Conservation (phyloP, 2,113 vertebrate species). For the Glareola pratincola region DNA sequence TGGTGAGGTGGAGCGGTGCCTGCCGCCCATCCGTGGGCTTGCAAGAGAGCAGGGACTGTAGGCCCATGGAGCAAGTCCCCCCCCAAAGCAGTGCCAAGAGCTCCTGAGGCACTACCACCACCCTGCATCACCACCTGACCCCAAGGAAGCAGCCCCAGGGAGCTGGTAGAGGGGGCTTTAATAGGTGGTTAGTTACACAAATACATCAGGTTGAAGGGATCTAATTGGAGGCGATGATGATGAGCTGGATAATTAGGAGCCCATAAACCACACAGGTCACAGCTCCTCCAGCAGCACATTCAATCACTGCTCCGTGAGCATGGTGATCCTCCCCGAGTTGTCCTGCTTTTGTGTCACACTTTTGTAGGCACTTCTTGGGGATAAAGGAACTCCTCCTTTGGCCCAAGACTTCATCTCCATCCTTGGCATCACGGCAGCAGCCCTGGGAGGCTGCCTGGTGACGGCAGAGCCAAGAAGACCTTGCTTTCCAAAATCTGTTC, state of each 20-base stretch:
- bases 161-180: neutral
- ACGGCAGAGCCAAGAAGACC: neutral
- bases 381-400: neutral
- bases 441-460: neutral
- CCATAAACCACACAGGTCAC: neutral
- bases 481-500: accelerated
- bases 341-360: neutral
- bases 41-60: accelerated
- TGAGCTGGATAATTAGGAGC: neutral
- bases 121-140: neutral
- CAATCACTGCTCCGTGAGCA: accelerated
- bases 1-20: accelerated
- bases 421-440: neutral
- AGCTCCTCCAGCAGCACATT: neutral
- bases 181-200: neutral
- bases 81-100: neutral
- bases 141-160: neutral
- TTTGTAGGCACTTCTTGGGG: neutral
- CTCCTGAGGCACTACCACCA: accelerated
- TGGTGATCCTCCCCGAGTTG: accelerated
- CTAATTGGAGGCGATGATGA: neutral
- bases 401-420: neutral
- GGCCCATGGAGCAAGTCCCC: neutral
- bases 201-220: neutral
- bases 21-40: neutral